These are phyloP conservation scores for Trichomycterus rosablanca DNA, from an alignment of 2,113 vertebrate genomes.

Conservation along the genomic window DNA sequence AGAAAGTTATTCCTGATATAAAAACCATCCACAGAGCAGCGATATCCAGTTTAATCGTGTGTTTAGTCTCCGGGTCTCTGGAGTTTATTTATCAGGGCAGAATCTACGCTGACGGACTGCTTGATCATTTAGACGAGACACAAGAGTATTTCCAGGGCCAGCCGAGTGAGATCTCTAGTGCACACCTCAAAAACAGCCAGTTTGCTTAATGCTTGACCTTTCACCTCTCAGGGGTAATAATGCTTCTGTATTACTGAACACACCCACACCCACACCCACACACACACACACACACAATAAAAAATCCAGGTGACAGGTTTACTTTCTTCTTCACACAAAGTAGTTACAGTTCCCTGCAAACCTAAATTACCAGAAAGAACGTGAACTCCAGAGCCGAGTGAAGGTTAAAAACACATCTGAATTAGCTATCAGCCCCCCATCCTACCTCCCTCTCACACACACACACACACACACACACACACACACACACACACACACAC, in stretches of 20 bases:
- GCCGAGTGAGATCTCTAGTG: constrained; percentile 62
- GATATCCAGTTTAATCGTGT: constrained; percentile 41
- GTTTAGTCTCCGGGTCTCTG: constrained; percentile 59
- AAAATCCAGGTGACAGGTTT: constrained; percentile 56
- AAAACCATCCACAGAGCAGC: constrained; percentile 14
- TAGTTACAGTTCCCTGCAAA: no score
- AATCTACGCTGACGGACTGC: constrained; percentile 68
- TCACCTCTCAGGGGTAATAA: constrained; percentile 76
- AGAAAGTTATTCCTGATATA: constrained; percentile 54
- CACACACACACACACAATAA: constrained; percentile 47
- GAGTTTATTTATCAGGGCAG: constrained; percentile 73
- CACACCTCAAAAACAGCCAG: constrained; percentile 58
- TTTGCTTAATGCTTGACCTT: constrained; percentile 71
- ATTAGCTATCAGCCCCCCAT: constrained; percentile 31
- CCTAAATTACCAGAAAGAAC: no score
- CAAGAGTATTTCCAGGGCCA: constrained; percentile 65
- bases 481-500: no score
- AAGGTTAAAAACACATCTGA: constrained; percentile 23
- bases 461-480: no score
- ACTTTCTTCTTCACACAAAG: constrained; percentile 8
- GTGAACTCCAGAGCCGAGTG: neutral
- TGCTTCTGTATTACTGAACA: constrained; percentile 61
- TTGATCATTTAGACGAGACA: constrained; percentile 72
- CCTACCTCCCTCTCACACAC: no score
- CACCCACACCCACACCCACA: constrained; percentile 49